Evolutionary conservation across 1,140 invertebrate genomes (phyloP), one percentile per base, ranked within the genome.

Genomic region (Drosophila arawakana): DNA sequence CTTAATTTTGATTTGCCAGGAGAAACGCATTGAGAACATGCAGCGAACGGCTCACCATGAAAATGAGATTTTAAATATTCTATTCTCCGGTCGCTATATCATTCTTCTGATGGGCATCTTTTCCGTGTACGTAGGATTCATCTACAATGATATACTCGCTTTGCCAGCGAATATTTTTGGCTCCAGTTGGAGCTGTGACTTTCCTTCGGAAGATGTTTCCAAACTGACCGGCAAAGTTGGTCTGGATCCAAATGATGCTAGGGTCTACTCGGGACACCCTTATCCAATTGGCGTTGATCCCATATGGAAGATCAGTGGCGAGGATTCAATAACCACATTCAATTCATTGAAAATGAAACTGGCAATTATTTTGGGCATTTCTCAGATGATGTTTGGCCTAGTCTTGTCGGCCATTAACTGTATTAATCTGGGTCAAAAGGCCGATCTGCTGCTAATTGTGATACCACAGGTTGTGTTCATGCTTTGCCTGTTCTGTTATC

Each of bases 341-440:
- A 99, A 99, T 93, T 98, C 98, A 0, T 97, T 97, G 93, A 99
- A 99, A 94, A 99, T 99, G 99, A 99, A 99, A 92, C 93, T 99
- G 52, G 99, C 98, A 15, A 97, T 99, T 67, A 98, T 99, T 73
- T 95, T 99, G 91, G 98, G 98, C 43, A 97, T 99, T 1, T 80
- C 95, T 52, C 98, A 99, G 91, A 99, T 99, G 98, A 95, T 98
- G 63, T 99, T 99, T 93, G 98, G 98, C 41, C 95, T 99, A 2
- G 93, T 94, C 68, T 94, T 99, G 67, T 96, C 96, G 76, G 95
- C 98, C n/a, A 93, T 96, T 49, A 99, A 99, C 93, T 97, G 98
- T 92, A 92, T 96, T 95, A 97, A 94, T 92, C 97, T 97, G 93
- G 94, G 95, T 63, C 95, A 95, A 73, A 94, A 94, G 41, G 92